Evolutionary conservation across 1,140 invertebrate genomes (phyloP), one percentile per base, ranked within the genome.

Genomic region (Euschistus heros): DNA sequence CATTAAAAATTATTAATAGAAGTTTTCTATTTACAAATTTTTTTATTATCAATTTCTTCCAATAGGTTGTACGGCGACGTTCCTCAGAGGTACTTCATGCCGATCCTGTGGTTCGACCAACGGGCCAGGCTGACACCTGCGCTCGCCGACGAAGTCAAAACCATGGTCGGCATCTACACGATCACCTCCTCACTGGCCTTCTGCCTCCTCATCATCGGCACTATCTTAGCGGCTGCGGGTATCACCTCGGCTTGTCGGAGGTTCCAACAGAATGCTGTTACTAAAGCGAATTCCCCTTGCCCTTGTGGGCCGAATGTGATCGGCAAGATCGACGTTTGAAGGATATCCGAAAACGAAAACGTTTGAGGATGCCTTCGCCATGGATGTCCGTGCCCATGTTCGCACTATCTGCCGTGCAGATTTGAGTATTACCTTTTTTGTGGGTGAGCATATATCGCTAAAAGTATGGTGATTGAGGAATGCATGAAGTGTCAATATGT

Each of bases 31-130:
- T 37, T 37, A 6, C 13, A 37, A 13, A 10, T 37, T 37, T 37
- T 13, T 37, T 37, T 10, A 10, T 6, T 13, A 6, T 37, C 13
- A 2, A 37, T 37, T 37, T 37, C 10, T 37, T 60, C 59, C 76
- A 77, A 68, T 73, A 84, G 83, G 1, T 69, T 87, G n/a, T 86
- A 83, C 70, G 76, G 80, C 59, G 72, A 85, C 50, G 80, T 87
- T 1, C 86, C 86, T 0, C 1, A 65, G 24, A 80, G 74, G 62
- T 78, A 86, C 50, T 84, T 84, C 73, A 84, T 91, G 69, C 89
- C 89, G 0, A 78, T 89, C 27, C 79, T 91, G 26, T 91, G 88
- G 87, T 89, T 91, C 69, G 81, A 85, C 65, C 80, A 91, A 69
- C 78, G 79, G 47, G 85, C 84, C 0, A 73, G 74, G 17, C 77